These are phyloP conservation scores for Xenopus laevis DNA, from an alignment of 2,113 vertebrate species.

Conservation along the genomic window DNA sequence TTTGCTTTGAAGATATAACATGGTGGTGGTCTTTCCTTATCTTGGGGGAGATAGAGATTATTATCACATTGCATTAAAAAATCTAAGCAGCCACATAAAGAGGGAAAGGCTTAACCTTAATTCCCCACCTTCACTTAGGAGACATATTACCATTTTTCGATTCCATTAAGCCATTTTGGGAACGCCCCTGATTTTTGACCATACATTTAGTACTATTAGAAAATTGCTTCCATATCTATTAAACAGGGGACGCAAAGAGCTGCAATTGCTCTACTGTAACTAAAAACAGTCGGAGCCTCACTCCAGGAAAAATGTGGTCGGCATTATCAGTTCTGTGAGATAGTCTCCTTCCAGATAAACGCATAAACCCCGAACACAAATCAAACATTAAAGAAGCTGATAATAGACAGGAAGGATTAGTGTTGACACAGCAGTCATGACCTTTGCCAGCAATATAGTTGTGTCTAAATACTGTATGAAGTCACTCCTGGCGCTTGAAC, in stretches of 20 bases:
- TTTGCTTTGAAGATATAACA: conserved; percentile 60
- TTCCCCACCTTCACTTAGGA: not conserved
- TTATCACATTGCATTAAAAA: conserved; percentile 62
- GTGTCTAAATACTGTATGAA: conserved; percentile 61
- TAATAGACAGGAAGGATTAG: conserved; percentile 80
- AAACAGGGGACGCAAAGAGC: not conserved
- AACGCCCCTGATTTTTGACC: not conserved
- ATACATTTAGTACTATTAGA: not conserved
- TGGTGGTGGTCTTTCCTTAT: conserved; percentile 60
- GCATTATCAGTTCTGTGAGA: conserved; percentile 53
- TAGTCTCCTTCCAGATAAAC: conserved; percentile 61
- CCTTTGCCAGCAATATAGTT: conserved; percentile 59
- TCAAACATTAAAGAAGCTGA: conserved; percentile 67
- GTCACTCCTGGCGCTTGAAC: conserved; percentile 62
- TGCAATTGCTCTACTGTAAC: not conserved
- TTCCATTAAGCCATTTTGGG: not conserved
- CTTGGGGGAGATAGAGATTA: conserved; percentile 63
- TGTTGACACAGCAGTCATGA: conserved; percentile 73
- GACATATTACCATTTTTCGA: not conserved
- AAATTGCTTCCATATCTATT: not conserved
- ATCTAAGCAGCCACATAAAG: conserved; percentile 50
- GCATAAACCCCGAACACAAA: conserved; percentile 67
- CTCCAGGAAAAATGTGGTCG: conserved; percentile 44
- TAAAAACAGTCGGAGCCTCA: not conserved
- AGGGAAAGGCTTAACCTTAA: conserved; percentile 31